Conservation (phyloP, 1,140 invertebrate genomes). For the Augochlora pura region DNA sequence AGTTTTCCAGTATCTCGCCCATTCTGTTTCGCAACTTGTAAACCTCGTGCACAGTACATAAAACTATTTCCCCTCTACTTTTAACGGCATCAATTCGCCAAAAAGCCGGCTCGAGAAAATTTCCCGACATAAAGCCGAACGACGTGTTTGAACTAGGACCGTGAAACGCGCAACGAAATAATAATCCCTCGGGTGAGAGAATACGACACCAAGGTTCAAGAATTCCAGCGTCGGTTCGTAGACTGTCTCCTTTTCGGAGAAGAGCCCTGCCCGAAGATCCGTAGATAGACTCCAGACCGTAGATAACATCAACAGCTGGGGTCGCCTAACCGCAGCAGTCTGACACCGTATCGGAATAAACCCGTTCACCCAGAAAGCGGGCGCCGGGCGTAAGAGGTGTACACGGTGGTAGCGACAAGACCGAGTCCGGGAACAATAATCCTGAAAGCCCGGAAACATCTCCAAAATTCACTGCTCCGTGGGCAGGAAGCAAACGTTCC, state of each 20-base stretch:
- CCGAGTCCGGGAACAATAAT: not conserved
- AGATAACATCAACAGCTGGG: slow-evolving; percentile 1
- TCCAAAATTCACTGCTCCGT: slow-evolving; percentile 7
- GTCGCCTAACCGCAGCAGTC: not conserved
- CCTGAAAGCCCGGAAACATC: slow-evolving; percentile 23
- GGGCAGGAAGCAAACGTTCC: not conserved
- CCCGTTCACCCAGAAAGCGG: not conserved
- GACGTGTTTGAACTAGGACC: too few relatives aligned
- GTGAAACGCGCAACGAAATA: too few relatives aligned
- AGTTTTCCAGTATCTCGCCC: too few relatives aligned
- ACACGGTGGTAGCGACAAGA: not conserved
- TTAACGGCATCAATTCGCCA: too few relatives aligned
- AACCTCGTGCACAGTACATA: too few relatives aligned
- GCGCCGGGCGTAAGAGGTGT: not conserved
- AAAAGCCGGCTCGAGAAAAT: too few relatives aligned
- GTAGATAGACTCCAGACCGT: not conserved
- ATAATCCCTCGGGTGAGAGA: not conserved
- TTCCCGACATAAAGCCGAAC: too few relatives aligned
- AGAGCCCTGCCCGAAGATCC: not conserved
- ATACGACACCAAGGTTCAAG: not conserved
- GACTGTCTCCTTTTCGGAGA: not conserved
- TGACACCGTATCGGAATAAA: not conserved
- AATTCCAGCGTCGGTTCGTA: not conserved
- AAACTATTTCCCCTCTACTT: too few relatives aligned
- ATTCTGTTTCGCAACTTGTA: too few relatives aligned